These are phyloP conservation scores for Phoebastria nigripes DNA, from an alignment of 2,797 vertebrate genomes.

Conservation along the genomic window DNA sequence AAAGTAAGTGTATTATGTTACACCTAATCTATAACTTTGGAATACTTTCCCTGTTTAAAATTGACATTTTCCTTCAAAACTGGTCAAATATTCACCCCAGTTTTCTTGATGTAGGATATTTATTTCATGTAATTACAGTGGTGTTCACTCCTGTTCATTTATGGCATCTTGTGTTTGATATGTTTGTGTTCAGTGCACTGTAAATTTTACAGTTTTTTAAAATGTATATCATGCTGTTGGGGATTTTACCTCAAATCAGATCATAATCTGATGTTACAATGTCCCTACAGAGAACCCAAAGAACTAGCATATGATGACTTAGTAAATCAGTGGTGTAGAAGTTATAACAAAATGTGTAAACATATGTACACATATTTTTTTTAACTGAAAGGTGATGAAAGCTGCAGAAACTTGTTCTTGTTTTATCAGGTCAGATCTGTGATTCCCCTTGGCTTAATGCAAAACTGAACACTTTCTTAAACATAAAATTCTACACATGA, in stretches of 20 bases:
- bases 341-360: not conserved
- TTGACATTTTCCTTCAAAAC: not conserved
- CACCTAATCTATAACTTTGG: not conserved
- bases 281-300: not conserved
- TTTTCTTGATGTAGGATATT: not conserved
- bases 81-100: not conserved
- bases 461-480: not conserved
- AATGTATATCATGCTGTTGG: not conserved
- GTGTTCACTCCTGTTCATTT: not conserved
- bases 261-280: not conserved
- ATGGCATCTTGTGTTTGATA: not conserved
- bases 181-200: not conserved
- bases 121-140: not conserved
- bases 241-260: not conserved
- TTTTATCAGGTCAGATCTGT: not conserved
- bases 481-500: not conserved
- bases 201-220: not conserved
- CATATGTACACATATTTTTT: not conserved
- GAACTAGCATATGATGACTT: not conserved
- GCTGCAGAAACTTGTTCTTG: not conserved
- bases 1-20: not conserved
- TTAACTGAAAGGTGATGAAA: not conserved
- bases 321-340: not conserved
- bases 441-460: not conserved
- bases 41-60: not conserved